Conservation (phyloP, 1,140 invertebrate genomes). For the Penaeus japonicus region DNA sequence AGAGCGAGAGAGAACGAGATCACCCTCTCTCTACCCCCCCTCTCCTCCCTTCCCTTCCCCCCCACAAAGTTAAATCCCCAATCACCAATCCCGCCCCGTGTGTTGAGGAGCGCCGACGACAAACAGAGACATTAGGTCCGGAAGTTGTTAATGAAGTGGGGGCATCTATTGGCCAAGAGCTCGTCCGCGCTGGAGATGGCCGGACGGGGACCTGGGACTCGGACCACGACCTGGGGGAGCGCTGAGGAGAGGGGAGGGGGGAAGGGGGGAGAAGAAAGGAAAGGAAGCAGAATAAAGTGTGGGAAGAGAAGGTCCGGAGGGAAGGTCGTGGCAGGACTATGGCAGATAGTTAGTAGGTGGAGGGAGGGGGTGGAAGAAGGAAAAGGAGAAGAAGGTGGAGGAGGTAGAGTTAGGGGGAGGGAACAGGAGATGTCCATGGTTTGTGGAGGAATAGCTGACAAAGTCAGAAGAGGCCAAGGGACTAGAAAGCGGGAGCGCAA, state of each 20-base stretch:
- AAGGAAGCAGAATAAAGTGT: neutral
- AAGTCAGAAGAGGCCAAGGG: neutral
- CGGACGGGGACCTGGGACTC: constrained; percentile 32
- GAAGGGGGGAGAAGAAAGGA: neutral
- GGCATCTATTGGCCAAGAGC: constrained; percentile 35
- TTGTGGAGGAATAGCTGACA: neutral
- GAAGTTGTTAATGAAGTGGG: constrained; percentile 52
- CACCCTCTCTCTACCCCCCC: no score
- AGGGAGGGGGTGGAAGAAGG: no score
- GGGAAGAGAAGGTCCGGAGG: neutral
- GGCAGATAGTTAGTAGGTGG: neutral
- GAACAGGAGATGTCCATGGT: neutral
- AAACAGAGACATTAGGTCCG: constrained; percentile 51
- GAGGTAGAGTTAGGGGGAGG: neutral
- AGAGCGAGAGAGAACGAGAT: neutral
- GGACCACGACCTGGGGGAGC: neutral
- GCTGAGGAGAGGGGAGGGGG: neutral
- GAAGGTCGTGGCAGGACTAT: neutral
- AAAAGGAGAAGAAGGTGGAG: constrained; percentile 16
- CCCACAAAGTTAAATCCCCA: constrained; percentile 41
- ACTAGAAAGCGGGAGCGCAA: neutral
- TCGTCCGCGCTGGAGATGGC: constrained; percentile 21
- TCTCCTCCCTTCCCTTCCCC: no score
- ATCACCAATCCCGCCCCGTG: constrained; percentile 45
- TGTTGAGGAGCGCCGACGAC: constrained; percentile 42